Conservation (phyloP, 2,797 vertebrate species). For the Gymnocypris eckloni region DNA sequence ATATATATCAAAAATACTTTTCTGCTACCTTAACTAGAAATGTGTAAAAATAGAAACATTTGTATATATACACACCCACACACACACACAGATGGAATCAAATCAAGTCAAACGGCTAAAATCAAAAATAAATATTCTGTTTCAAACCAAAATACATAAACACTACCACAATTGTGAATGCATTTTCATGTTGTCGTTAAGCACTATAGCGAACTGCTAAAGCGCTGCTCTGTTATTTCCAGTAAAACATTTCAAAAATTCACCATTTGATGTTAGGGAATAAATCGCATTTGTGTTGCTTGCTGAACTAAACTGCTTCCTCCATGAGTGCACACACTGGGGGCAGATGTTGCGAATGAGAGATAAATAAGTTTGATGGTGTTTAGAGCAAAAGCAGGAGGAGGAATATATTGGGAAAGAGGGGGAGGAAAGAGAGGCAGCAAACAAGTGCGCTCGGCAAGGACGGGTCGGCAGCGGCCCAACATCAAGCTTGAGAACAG, state of each 20-base stretch:
- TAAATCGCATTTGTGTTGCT: conserved; percentile 52
- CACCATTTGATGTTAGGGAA: conserved; percentile 41
- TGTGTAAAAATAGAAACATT: too few relatives aligned
- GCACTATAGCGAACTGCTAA: conserved; percentile 24
- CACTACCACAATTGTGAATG: background rate
- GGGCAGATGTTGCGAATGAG: conserved; percentile 47
- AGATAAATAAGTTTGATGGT: conserved; percentile 55
- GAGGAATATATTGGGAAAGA: conserved; percentile 33
- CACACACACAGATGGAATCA: too few relatives aligned
- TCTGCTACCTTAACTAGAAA: too few relatives aligned
- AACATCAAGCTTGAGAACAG: conserved; percentile 61
- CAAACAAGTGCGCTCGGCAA: conserved; percentile 61
- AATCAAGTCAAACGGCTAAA: too few relatives aligned
- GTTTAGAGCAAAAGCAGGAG: conserved; percentile 44
- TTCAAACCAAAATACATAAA: background rate
- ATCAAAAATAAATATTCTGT: background rate
- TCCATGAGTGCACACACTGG: conserved; percentile 54
- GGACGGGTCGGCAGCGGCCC: conserved; percentile 56
- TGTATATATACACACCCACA: too few relatives aligned
- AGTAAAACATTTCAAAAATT: conserved; percentile 20
- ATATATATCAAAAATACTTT: too few relatives aligned
- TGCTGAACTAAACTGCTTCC: conserved; percentile 45
- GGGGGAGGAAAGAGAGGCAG: conserved; percentile 28
- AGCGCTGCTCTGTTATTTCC: conserved; percentile 1
- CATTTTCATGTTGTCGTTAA: background rate